Evolutionary conservation across 2,113 vertebrate genomes (phyloP).

Genomic region (Cariama cristata): DNA sequence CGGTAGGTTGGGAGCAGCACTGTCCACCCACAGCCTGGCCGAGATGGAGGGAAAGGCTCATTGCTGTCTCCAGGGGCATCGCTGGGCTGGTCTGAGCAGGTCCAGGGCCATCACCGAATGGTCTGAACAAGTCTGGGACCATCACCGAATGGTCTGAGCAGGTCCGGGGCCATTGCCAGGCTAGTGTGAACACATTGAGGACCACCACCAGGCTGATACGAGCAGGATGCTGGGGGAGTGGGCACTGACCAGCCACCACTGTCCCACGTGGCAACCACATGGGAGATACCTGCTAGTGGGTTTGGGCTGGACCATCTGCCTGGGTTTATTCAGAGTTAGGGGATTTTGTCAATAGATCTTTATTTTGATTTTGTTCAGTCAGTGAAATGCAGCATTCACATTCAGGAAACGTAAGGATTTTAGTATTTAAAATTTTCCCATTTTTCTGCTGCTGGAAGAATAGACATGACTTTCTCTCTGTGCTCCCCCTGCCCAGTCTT

Average conservation of each 20-base stretch:
- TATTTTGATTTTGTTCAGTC: not conserved
- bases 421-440: not conserved
- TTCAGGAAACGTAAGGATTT: not conserved
- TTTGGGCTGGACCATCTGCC: not conserved
- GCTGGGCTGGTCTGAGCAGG: not conserved
- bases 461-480: accelerated
- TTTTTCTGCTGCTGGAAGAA: not conserved
- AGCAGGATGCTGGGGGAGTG: too few relatives aligned
- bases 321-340: not conserved
- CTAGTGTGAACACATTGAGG: not conserved
- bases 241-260: not conserved
- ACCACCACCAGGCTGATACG: not conserved
- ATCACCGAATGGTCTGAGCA: not conserved
- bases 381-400: not conserved
- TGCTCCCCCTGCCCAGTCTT: not conserved
- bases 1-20: not conserved
- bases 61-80: not conserved
- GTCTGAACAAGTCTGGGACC: too few relatives aligned
- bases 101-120: accelerated
- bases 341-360: not conserved
- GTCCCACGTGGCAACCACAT: accelerated
- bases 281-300: accelerated
- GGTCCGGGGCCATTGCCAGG: accelerated
- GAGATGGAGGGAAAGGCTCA: not conserved
- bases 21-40: not conserved